Evolutionary conservation across 2,113 vertebrate species (phyloP).

Genomic region (Vidua chalybeata): DNA sequence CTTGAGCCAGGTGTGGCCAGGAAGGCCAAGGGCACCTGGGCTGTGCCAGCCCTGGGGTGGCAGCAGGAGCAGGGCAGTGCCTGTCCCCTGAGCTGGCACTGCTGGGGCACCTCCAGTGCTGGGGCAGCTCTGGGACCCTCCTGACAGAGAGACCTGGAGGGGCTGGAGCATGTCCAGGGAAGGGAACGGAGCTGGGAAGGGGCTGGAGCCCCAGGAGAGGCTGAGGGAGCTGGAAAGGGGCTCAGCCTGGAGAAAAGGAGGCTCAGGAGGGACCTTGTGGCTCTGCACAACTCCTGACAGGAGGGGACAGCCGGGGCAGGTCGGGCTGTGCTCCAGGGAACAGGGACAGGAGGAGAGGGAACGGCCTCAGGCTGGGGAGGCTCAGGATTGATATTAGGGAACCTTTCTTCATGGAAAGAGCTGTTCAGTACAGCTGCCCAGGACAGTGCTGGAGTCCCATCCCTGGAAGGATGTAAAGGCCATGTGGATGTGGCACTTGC

Average conservation of each 20-base stretch:
- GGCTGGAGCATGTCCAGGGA: no score
- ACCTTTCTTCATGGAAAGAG: fast-evolving
- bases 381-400: fast-evolving
- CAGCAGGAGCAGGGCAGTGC: neutral
- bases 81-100: neutral
- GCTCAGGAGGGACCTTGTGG: neutral
- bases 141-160: no score
- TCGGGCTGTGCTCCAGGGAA: neutral
- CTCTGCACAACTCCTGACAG: neutral
- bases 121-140: neutral
- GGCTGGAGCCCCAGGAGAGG: no score
- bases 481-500: neutral
- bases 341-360: neutral
- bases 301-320: neutral
- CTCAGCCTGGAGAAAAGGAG: neutral
- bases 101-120: neutral
- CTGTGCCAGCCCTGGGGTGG: neutral
- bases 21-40: neutral
- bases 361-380: neutral
- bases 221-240: neutral
- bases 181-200: no score
- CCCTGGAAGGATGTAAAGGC: fast-evolving
- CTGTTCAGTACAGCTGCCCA: neutral
- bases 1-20: neutral
- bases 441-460: neutral